Percentiles rank a stretch among this genome's conserved stretches.
phyloP scores from a whole-genome alignment of 2,888 invertebrate species.

The Sabatieria punctata region DNA sequence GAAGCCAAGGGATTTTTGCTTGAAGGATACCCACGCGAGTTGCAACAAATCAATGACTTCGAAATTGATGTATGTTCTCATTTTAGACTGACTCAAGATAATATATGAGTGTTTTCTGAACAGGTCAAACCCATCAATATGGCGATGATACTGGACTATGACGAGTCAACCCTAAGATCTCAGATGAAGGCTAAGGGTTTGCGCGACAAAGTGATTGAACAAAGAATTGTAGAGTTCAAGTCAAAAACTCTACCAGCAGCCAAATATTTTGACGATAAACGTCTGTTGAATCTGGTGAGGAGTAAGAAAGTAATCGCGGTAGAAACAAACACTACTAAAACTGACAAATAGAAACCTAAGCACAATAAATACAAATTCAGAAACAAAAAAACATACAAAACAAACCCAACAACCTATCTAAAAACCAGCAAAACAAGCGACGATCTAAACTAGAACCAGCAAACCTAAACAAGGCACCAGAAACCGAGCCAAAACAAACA shows the following conservation, averaged over 20 bases:
- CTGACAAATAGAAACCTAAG: not conserved
- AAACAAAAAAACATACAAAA: not conserved
- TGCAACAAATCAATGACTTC: conserved; percentile 28
- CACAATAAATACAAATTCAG: not conserved
- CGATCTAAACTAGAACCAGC: too few relatives aligned
- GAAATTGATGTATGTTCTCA: conserved; percentile 20
- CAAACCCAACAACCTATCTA: too few relatives aligned
- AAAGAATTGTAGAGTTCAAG: conserved; percentile 24
- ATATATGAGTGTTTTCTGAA: not conserved
- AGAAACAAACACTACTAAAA: not conserved
- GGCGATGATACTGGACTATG: conserved; percentile 31
- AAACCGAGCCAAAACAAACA: too few relatives aligned
- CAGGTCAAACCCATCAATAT: conserved; percentile 21
- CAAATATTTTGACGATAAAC: conserved; percentile 31
- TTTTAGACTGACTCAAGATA: not conserved
- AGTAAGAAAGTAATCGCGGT: too few relatives aligned
- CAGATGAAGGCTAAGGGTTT: conserved; percentile 26
- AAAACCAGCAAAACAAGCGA: too few relatives aligned
- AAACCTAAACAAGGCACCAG: too few relatives aligned
- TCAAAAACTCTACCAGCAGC: conserved; percentile 30
- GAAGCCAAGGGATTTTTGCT: conserved; percentile 23
- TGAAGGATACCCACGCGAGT: conserved; percentile 13
- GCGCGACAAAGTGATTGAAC: conserved; percentile 19
- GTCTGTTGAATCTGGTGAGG: conserved; percentile 24
- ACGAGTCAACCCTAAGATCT: conserved; percentile 24